Base-by-base conservation (phyloP, 1,140 invertebrate genomes). In the Drosophila ohnishii region DNA sequence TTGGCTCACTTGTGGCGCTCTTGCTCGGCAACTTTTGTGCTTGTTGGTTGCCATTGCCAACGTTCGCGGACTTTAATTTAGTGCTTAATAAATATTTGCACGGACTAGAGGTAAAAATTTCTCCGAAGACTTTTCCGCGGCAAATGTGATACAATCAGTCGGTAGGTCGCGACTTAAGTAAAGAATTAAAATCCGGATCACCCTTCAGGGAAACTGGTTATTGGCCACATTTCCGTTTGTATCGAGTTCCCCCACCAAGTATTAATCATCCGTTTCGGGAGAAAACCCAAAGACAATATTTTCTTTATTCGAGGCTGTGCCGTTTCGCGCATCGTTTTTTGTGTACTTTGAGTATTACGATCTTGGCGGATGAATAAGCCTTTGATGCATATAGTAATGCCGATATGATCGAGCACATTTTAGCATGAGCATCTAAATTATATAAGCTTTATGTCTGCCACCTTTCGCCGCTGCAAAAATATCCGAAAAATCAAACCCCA, bases 181-280 rank as follows among this genome's bases (percentile, higher is more conserved):
- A 22, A 2, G 5, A n/a, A 25, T 66, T 19, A 32, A 14, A 37
- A 34, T 16, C 9, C 35, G 35, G 22, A 59, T 70, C 42, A 40
- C n/a, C 44, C 34, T 48, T 58, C 8, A 19, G 1, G 22, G 35
- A 70, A 71, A 71, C 67, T 16, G 65, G 67, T 71, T 45, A 45
- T 45, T 44, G 42, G 39, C 39, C 39, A 40, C 14, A n/a, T 19
- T 44, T 50, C n/a, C 47, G 25, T 50, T 30, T 5, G 47, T 3
- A 16, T 16, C 28, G n/a, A 30, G 47, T 11, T 32, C 47, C 28
- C 47, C 28, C 28, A 11, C 9, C 5, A 14, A 25, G 63, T 69
- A 58, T 71, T 71, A 71, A 71, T 71, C 67, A 71, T 71, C 51
- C 51, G 30, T n/a, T 67, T 69, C 67, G 51, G 51, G n/a, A 48